Evolutionary conservation across 1,140 invertebrate species (phyloP).

Genomic region (Drosophila mauritiana): DNA sequence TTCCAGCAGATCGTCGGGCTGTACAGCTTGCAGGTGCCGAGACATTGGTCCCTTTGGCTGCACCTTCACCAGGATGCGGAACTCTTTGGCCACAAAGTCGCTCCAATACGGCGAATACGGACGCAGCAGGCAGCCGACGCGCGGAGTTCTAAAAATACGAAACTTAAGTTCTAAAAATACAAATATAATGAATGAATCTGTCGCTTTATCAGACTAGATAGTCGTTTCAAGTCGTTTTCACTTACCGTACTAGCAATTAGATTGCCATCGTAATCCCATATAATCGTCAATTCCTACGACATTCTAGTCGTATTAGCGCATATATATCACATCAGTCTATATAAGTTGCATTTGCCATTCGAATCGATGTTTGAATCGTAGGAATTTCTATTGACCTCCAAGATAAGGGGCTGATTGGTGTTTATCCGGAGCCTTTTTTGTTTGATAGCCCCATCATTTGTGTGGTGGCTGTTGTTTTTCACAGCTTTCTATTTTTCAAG

Average conservation of each 20-base stretch:
- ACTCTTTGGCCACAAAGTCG: slow-evolving; percentile 57
- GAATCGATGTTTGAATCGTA: neutral
- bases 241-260: too few relatives aligned
- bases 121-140: slow-evolving; percentile 44
- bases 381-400: neutral
- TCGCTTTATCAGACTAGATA: too few relatives aligned
- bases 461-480: neutral
- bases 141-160: slow-evolving; percentile 2
- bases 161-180: neutral
- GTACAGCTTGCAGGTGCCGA: slow-evolving; percentile 28
- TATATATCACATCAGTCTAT: too few relatives aligned
- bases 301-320: neutral
- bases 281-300: too few relatives aligned
- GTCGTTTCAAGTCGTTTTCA: too few relatives aligned
- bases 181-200: neutral
- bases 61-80: slow-evolving; percentile 77
- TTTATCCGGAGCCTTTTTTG: neutral
- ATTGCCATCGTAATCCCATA: too few relatives aligned
- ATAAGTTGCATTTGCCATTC: too few relatives aligned
- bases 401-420: neutral
- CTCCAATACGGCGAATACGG: slow-evolving; percentile 81
- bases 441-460: too few relatives aligned
- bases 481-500: neutral
- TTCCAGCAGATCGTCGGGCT: slow-evolving; percentile 51
- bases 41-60: slow-evolving; percentile 68